Evolutionary conservation across 2,797 vertebrate species (phyloP).

Genomic region (Anguilla pacifica): DNA sequence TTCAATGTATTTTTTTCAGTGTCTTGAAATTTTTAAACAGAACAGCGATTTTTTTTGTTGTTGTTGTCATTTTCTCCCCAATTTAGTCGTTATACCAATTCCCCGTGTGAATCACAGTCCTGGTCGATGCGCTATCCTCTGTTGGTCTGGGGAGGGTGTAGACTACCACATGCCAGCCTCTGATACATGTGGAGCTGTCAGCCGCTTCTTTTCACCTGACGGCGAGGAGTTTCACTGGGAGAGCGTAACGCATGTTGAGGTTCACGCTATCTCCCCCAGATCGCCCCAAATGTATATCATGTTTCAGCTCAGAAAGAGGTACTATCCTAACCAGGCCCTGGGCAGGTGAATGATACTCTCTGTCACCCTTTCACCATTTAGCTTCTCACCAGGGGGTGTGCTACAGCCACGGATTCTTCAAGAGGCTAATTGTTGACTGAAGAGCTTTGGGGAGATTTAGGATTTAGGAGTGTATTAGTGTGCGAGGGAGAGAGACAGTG

Average conservation of each 20-base stretch:
- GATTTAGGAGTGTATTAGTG: constrained; percentile 57
- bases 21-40: no score
- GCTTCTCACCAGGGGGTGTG: constrained; percentile 16
- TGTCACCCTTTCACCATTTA: not conserved
- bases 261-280: not conserved
- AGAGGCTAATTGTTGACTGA: constrained; percentile 56
- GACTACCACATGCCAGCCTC: no score
- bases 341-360: not conserved
- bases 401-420: constrained; percentile 37
- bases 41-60: no score
- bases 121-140: no score
- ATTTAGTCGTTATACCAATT: no score
- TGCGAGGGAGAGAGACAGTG: constrained; percentile 34
- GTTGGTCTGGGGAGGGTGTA: no score
- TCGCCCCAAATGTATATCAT: not conserved
- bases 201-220: no score
- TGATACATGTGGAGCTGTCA: no score
- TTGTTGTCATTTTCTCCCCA: no score
- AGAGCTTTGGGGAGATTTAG: constrained; percentile 63
- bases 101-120: no score
- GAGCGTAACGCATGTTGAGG: not conserved
- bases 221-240: not conserved
- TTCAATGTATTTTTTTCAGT: no score
- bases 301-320: not conserved
- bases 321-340: not conserved